These are phyloP conservation scores for Rhinoraja longicauda DNA, from an alignment of 2,797 vertebrate genomes.

Conservation along the genomic window DNA sequence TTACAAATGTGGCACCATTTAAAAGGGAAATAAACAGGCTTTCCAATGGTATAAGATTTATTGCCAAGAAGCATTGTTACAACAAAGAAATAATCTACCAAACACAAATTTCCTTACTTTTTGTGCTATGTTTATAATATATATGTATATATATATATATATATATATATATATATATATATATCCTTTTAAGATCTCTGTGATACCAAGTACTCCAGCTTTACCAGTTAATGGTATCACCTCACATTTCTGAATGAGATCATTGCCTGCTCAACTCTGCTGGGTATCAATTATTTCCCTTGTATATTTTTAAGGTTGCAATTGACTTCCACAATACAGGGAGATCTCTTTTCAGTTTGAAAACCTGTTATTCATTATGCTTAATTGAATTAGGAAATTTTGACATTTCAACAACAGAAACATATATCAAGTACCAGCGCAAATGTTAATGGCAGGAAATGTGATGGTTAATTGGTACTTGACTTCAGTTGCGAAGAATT, in stretches of 20 bases:
- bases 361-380: background rate
- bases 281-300: background rate
- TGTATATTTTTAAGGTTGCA: background rate
- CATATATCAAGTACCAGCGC: background rate
- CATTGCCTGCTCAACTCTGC: background rate
- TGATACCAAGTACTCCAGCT: background rate
- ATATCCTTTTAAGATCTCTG: background rate
- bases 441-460: background rate
- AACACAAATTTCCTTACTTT: too few species aligned
- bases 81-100: too few species aligned
- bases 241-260: background rate
- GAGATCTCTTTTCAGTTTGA: background rate
- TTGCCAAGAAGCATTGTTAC: too few species aligned
- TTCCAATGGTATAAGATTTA: too few species aligned
- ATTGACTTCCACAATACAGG: background rate
- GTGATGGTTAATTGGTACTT: conserved; percentile 12
- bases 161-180: too few species aligned
- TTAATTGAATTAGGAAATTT: background rate
- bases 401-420: background rate
- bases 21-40: too few species aligned
- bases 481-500: background rate
- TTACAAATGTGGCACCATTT: too few species aligned
- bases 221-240: background rate
- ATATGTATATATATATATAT: too few species aligned
- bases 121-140: too few species aligned